These are phyloP conservation scores for Lepus oiostolus DNA, from an alignment of 2,797 vertebrate genomes.

Conservation along the genomic window DNA sequence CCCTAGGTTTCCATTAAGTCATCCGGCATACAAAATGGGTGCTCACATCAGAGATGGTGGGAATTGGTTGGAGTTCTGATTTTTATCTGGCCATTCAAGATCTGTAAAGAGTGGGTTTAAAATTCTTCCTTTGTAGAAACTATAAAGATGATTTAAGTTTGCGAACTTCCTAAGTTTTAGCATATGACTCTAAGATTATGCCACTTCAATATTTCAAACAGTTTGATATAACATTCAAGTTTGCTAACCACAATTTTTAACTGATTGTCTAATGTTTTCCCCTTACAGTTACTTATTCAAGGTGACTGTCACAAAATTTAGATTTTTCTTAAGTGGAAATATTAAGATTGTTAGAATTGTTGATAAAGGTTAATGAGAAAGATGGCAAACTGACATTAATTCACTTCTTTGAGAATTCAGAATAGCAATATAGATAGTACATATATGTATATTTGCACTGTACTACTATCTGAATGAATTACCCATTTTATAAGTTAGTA, in stretches of 20 bases:
- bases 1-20: conserved; percentile 80
- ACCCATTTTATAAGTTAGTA: conserved; percentile 27
- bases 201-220: conserved; percentile 10
- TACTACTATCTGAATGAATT: not conserved
- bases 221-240: not conserved
- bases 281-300: not conserved
- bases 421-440: not conserved
- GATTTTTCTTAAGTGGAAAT: not conserved
- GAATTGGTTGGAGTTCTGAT: conserved; percentile 85
- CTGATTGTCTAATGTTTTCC: not conserved
- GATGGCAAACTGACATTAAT: not conserved
- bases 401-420: not conserved
- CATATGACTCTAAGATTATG: not conserved
- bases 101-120: conserved; percentile 69
- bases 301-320: not conserved
- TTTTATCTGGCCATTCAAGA: conserved; percentile 83
- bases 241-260: not conserved
- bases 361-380: not conserved
- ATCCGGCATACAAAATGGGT: conserved; percentile 78
- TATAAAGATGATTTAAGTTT: conserved; percentile 32
- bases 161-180: not conserved
- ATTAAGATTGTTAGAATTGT: not conserved
- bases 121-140: conserved; percentile 55
- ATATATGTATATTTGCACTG: not conserved
- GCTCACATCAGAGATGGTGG: conserved; percentile 86